Base-by-base conservation (phyloP, 2,113 vertebrate genomes). In the Bungarus multicinctus region DNA sequence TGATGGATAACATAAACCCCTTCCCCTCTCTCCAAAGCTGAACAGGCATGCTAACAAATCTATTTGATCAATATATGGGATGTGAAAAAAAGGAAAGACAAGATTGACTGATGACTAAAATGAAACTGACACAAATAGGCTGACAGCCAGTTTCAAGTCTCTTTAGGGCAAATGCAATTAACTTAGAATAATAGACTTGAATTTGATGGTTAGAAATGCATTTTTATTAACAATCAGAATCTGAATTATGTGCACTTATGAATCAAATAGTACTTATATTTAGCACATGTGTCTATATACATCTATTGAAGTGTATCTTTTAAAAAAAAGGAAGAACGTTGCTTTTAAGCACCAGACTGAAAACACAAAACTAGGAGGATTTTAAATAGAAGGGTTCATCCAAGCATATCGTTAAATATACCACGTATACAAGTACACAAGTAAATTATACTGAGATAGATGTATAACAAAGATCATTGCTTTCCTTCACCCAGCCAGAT, bases 151-250 rank as follows among this genome's bases (percentile, higher is more conserved):
- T 98, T 95, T 95, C 96, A 97, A 98, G 98, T 98, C 98, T 98
- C 98, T 98, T 98, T 97, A 98, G 98, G 98, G 98, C 97, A 98
- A 98, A 98, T 98, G 98, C 98, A 98, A 98, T 98, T 98, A 98
- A 98, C 98, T 98, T 98, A 97, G 97, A 98, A 98, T 98, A 98
- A 98, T 98, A 98, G 98, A 98, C 97, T 98, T 97, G 97, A 98
- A 98, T 98, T 96, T 98, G 98, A 98, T 98, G 97, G 98, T 97
- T 97, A 97, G 97, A 97, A 98, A 98, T 97, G 98, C 97, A 97
- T 98, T 98, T 98, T 98, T 98, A 98, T 98, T 98, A 98, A 97
- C 97, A 98, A 97, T 98, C 97, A 96, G 96, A 96, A 96, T 88
- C 96, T 96, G 96, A 97, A 97, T 98, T 97, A 97, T 97, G 96